These are phyloP conservation scores for Catharus minimus DNA, from an alignment of 2,113 vertebrate genomes.

Conservation along the genomic window DNA sequence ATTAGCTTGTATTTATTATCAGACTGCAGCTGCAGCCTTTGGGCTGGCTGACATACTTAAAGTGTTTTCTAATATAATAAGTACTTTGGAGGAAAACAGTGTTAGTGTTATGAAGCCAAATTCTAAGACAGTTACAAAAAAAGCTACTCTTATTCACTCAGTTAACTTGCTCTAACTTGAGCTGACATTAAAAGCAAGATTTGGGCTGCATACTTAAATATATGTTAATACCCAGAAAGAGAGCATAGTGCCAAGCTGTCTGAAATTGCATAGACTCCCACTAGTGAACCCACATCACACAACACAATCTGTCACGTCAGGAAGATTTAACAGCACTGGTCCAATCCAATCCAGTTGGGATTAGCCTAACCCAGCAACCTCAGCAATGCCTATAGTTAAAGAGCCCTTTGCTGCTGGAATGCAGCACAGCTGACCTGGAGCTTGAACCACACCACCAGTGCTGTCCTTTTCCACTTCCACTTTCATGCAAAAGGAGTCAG, in stretches of 20 bases:
- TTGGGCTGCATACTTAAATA: background rate
- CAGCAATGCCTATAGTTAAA: background rate
- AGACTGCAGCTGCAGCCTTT: conserved; percentile 37
- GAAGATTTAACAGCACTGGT: background rate
- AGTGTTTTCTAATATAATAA: conserved; percentile 42
- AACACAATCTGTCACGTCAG: background rate
- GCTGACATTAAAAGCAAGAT: conserved; percentile 26
- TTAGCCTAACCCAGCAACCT: background rate
- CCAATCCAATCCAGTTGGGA: background rate
- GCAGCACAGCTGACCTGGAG: background rate
- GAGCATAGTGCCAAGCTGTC: background rate
- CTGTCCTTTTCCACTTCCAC: background rate
- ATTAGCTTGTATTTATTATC: conserved; percentile 31
- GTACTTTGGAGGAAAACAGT: conserved; percentile 17
- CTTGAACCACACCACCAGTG: background rate
- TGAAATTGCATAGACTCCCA: background rate
- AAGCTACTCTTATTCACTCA: background rate
- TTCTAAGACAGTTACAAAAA: conserved; percentile 19
- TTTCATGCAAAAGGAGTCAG: background rate
- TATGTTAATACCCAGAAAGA: background rate
- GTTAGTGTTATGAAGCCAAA: conserved; percentile 10
- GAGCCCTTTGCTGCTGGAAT: background rate
- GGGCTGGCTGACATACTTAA: conserved; percentile 14
- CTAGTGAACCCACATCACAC: background rate
- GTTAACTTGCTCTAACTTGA: background rate